Conservation (phyloP, 2,888 invertebrate species). For the Xiphydria camelus region DNA sequence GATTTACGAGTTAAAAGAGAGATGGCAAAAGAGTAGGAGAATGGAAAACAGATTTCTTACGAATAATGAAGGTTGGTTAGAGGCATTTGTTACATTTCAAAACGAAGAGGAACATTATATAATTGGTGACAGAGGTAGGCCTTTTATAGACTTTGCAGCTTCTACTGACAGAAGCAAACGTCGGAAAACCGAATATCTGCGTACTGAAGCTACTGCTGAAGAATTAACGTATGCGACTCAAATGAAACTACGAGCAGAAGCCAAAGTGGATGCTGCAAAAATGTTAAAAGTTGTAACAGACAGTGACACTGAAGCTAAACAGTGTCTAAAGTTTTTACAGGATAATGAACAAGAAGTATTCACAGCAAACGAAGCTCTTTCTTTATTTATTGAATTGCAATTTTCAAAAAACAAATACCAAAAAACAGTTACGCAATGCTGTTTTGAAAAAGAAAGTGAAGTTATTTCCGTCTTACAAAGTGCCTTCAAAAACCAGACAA, state of each 20-base stretch:
- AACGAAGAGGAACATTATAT: no score
- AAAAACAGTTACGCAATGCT: background rate
- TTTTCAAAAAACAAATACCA: slow-evolving; percentile 9
- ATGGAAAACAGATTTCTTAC: no score
- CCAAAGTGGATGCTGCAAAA: slow-evolving; percentile 24
- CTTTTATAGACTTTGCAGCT: slow-evolving; percentile 17
- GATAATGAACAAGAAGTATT: slow-evolving; percentile 7
- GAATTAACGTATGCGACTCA: slow-evolving; percentile 22
- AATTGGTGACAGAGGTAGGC: slow-evolving; percentile 24
- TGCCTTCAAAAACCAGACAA: slow-evolving; percentile 13
- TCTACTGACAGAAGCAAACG: slow-evolving; percentile 26
- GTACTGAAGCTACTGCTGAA: slow-evolving; percentile 10
- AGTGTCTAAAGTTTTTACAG: slow-evolving; percentile 18
- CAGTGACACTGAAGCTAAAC: slow-evolving; percentile 20
- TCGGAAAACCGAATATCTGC: slow-evolving; percentile 17
- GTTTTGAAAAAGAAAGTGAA: background rate
- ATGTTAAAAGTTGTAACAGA: slow-evolving; percentile 20
- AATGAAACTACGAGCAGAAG: slow-evolving; percentile 24
- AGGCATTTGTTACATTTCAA: no score
- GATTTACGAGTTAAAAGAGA: no score
- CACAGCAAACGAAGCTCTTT: slow-evolving; percentile 15
- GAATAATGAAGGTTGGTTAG: no score
- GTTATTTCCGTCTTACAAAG: slow-evolving; percentile 14
- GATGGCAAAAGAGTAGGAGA: no score
- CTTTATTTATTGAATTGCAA: slow-evolving; percentile 14